Evolutionary conservation across 2,797 vertebrate species (phyloP).

Genomic region (Carapus acus): DNA sequence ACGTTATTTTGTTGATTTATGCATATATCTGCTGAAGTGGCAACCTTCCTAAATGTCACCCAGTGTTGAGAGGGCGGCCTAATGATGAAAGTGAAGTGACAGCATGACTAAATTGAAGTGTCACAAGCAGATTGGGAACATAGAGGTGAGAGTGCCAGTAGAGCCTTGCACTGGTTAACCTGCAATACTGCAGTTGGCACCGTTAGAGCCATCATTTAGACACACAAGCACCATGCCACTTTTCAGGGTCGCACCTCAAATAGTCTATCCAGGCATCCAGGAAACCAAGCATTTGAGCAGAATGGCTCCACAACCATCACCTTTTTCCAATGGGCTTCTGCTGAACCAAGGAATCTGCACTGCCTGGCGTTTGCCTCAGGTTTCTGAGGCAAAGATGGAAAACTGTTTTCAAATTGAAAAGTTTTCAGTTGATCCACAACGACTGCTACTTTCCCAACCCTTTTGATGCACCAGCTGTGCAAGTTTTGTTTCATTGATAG

Average conservation of each 20-base stretch:
- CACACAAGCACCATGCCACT: constrained; percentile 11
- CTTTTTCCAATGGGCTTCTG: constrained; percentile 15
- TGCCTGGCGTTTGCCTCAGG: constrained; percentile 8
- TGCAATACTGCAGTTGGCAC: constrained; percentile 21
- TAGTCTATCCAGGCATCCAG: constrained; percentile 38
- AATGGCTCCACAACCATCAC: constrained; percentile 5
- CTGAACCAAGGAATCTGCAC: constrained; percentile 2
- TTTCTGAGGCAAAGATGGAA: constrained; percentile 31
- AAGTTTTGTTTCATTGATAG: neutral
- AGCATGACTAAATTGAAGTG: constrained; percentile 53
- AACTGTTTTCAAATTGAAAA: neutral
- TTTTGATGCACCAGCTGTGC: neutral
- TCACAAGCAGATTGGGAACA: constrained; percentile 39
- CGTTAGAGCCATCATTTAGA: constrained; percentile 34
- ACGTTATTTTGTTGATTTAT: constrained; percentile 8
- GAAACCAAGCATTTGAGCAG: constrained; percentile 14
- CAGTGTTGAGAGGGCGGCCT: constrained; percentile 40
- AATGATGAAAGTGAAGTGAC: constrained; percentile 42
- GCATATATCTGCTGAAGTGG: constrained; percentile 6
- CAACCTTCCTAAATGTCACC: constrained; percentile 39
- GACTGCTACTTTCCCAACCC: neutral
- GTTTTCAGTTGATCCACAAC: constrained; percentile 3
- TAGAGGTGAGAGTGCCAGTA: constrained; percentile 15
- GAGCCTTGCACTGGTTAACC: constrained; percentile 18
- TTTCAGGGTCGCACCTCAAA: constrained; percentile 21